phyloP scores from a whole-genome alignment of 2,113 vertebrate genomes.

The Podarcis muralis region DNA sequence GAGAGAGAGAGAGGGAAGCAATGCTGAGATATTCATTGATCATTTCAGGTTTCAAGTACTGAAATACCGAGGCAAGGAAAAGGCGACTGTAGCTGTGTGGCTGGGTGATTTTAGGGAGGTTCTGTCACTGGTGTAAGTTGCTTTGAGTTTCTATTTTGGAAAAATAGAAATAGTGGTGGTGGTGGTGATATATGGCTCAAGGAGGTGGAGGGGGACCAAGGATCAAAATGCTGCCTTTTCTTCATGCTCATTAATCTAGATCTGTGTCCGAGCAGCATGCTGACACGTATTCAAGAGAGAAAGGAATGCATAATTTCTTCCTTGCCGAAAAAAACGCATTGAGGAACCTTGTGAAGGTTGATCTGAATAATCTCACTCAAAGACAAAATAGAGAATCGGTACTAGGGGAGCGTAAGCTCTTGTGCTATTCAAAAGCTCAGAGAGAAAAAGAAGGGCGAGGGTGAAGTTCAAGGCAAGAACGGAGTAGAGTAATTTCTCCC shows the following conservation, averaged over 20 bases:
- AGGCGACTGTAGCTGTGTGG: neutral
- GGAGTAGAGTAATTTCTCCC: slow-evolving; percentile 70
- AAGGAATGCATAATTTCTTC: slow-evolving; percentile 16
- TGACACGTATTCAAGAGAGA: neutral
- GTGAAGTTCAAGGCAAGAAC: slow-evolving; percentile 74
- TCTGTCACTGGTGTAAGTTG: neutral
- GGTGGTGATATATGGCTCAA: neutral
- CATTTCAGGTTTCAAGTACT: slow-evolving; percentile 17
- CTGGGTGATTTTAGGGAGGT: slow-evolving; percentile 1
- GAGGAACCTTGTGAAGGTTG: slow-evolving; percentile 44
- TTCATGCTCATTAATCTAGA: slow-evolving; percentile 7
- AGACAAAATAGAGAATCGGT: slow-evolving; percentile 28
- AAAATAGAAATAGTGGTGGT: no score
- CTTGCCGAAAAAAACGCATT: slow-evolving; percentile 36
- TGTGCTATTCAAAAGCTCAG: slow-evolving; percentile 70
- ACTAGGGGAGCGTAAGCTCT: slow-evolving; percentile 64
- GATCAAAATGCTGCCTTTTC: neutral
- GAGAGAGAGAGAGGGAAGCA: neutral
- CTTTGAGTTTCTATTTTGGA: no score
- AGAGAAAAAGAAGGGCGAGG: slow-evolving; percentile 67
- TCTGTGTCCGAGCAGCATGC: neutral
- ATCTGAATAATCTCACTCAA: slow-evolving; percentile 61
- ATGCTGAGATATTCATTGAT: neutral
- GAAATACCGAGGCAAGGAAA: slow-evolving; percentile 39
- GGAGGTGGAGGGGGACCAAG: neutral